Base-by-base conservation (phyloP, 2,888 invertebrate genomes). In the Ceramica pisi region DNA sequence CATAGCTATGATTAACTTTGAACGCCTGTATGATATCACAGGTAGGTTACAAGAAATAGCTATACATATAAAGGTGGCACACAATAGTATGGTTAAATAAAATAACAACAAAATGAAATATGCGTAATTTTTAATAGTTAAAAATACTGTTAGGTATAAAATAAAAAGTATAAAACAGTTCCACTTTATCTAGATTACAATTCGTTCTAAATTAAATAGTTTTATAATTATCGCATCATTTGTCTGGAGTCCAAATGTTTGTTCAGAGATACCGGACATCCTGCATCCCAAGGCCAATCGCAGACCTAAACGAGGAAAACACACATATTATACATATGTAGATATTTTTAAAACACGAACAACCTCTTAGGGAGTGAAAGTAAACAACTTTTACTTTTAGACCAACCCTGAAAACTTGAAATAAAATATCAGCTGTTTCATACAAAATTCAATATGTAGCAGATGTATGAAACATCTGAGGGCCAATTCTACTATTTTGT, bases 211-310 rank as follows among this genome's bases (percentile, higher is more conserved):
- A 46, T n/a, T 35, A 50, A 48, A 48, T 64, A 46, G 38, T 51
- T 46, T 44, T 59, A 14, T 48, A 71, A 31, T 46, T 55, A 53
- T 71, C 65, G 67, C 62, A 76, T 26, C 50, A 35, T 38, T 48
- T 56, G 48, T 21, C 78, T 77, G 31, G 16, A 41, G 12, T 48
- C 26, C 71, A 77, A 60, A 62, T 80, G 89, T 70, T 91, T 90
- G 85, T 90, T 90, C 64, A 86, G 68, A 3, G 90, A 85, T 0
- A 75, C 70, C 0, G 81, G 73, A 71, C 94, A 94, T 21, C 91
- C 91, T 10, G 93, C 93, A 53, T 83, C 73, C 19, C 71, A 53
- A 1, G 90, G 89, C 90, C 89, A 91, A 75, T 93, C 93, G 59
- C 93, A 93, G 7, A 93, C 92, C 93, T 93, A 86, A 8, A 88